Conservation (phyloP, 2,113 vertebrate species). For the Cyanoderma ruficeps region DNA sequence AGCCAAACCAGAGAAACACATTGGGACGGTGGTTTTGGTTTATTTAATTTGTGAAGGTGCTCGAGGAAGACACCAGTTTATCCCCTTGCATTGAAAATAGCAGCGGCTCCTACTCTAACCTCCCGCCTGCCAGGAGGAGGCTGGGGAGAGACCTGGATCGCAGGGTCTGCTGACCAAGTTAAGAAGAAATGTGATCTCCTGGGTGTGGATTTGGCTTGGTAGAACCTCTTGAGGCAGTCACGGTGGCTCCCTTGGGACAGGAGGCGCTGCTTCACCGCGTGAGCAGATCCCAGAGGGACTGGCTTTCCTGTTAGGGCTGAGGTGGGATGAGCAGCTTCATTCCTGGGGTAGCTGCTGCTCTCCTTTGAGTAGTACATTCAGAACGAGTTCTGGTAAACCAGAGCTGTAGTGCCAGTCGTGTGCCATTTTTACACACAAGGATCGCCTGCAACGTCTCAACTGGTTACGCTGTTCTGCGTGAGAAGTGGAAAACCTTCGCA, state of each 20-base stretch:
- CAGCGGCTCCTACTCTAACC: background rate
- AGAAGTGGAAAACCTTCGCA: background rate
- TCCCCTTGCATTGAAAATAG: background rate
- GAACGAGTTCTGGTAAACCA: background rate
- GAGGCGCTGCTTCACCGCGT: background rate
- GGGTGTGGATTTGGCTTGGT: background rate
- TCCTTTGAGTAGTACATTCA: constrained; percentile 51
- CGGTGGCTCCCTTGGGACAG: background rate
- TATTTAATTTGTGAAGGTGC: background rate
- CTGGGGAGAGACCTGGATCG: background rate
- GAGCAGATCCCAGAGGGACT: background rate
- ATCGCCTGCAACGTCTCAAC: background rate
- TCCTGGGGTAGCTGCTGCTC: background rate
- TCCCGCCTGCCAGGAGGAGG: background rate
- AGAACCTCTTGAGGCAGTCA: background rate
- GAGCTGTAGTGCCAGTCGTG: background rate
- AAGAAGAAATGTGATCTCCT: background rate
- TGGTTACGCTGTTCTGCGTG: background rate
- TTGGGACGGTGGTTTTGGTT: constrained; percentile 35
- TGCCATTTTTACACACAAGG: background rate
- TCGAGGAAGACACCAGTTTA: background rate
- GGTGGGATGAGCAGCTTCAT: background rate
- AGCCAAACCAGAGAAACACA: constrained; percentile 30
- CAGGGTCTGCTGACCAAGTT: background rate
- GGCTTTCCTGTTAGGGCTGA: background rate